Evolutionary conservation across 2,888 invertebrate species (phyloP).

Genomic region (Xestia rhomboidea): DNA sequence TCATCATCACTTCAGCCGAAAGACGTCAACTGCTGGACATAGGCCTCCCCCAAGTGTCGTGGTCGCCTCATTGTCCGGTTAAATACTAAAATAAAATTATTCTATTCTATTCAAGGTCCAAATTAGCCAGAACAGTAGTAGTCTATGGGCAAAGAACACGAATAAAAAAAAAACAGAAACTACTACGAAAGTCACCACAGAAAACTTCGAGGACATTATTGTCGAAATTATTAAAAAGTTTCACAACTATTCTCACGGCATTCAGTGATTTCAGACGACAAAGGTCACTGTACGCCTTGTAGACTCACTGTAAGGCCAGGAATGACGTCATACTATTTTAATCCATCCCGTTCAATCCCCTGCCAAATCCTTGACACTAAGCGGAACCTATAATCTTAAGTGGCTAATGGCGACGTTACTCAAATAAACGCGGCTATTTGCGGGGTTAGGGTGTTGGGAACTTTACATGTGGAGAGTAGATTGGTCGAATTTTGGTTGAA

Average conservation of each 20-base stretch:
- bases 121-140: too few relatives aligned
- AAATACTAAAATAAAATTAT: too few relatives aligned
- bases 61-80: too few relatives aligned
- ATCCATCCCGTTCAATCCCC: slow-evolving; percentile 21
- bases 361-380: slow-evolving; percentile 42
- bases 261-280: neutral
- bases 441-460: neutral
- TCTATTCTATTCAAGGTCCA: too few relatives aligned
- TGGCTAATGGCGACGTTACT: neutral
- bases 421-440: slow-evolving; percentile 23
- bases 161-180: neutral
- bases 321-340: slow-evolving; percentile 39
- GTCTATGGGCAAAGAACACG: neutral
- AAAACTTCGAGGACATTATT: neutral
- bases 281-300: slow-evolving; percentile 5
- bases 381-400: slow-evolving; percentile 35
- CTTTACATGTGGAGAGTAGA: too few relatives aligned
- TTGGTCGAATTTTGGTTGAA: too few relatives aligned
- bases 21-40: too few relatives aligned
- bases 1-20: too few relatives aligned
- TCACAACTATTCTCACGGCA: neutral
- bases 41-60: too few relatives aligned
- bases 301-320: neutral
- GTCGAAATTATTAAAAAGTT: neutral
- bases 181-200: neutral